Base-by-base conservation (phyloP, 2,113 vertebrate genomes). In the Pteropus alecto region DNA sequence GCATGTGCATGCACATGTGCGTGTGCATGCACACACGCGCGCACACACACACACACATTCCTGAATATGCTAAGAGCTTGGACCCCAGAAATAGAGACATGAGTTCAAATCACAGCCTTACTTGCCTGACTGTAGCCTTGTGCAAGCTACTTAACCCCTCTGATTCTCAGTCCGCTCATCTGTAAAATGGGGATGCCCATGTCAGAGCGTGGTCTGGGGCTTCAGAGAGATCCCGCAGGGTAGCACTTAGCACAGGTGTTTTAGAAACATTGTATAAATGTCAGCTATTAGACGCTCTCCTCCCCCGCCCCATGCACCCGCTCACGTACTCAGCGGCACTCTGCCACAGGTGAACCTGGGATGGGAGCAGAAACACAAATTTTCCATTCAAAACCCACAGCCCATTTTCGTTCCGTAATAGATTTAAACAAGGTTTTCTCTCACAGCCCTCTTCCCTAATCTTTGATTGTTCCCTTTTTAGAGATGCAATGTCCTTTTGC, bases 391-490 rank as follows among this genome's bases (percentile, higher is more conserved):
- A 33, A 35, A n/a, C 35, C 35, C 68, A 67, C 61, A 77, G 87
- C 46, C 83, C 63, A 28, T 73, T 90, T 92, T 67, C 90, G 87
- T 77, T 95, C 70, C 0, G 33, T 94, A 74, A 95, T 87, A 51
- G 93, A 95, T 71, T 93, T 78, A 73, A 94, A 90, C 84, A 82
- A 78, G 87, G 84, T 95, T 96, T 67, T 38, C 84, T 86, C 74
- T 92, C 91, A 7, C 33, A 35, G 73, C 73, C 43, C 56, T 77
- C 79, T 61, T 79, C 95, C 87, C 87, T 73, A 41, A 85, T 92
- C 93, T 90, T n/a, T 0, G 3, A 82, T 65, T 71, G 87, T 73
- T 97, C 79, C 81, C 84, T 90, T 88, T 87, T 79, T 85, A 71
- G 86, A 81, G 87, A 13, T 41, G 79, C 86, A n/a, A 54, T 41